phyloP scores from a whole-genome alignment of 2,797 vertebrate genomes.

The Mus minutoides region DNA sequence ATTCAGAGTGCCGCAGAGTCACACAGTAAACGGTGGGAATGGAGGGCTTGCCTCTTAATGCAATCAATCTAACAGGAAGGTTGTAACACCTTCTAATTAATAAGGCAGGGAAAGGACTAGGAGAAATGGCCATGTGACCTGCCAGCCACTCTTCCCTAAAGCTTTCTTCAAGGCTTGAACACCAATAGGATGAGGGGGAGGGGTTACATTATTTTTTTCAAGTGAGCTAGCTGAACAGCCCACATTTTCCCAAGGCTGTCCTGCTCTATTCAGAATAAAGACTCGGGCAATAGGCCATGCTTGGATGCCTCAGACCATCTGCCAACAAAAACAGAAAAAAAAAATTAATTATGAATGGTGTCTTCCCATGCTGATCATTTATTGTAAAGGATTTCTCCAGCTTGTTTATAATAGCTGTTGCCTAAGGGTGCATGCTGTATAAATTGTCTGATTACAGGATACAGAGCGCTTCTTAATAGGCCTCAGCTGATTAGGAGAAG shows the following conservation, averaged over 20 bases:
- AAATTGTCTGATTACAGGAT: constrained; percentile 98
- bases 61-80: background rate
- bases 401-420: constrained; percentile 90
- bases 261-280: constrained; percentile 82
- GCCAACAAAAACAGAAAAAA: constrained; percentile 86
- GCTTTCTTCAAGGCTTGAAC: constrained; percentile 29
- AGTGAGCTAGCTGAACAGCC: constrained; percentile 64
- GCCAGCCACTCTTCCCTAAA: constrained; percentile 10
- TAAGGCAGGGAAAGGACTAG: background rate
- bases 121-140: background rate
- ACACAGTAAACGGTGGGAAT: background rate
- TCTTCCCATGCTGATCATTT: constrained; percentile 90
- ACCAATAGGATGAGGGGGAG: background rate
- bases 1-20: background rate
- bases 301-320: constrained; percentile 87
- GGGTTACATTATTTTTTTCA: constrained; percentile 61
- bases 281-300: constrained; percentile 81
- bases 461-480: constrained; percentile 91
- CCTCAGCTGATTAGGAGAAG: constrained; percentile 95
- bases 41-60: background rate
- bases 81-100: constrained; percentile 49
- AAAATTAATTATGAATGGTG: constrained; percentile 89
- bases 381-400: constrained; percentile 93
- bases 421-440: constrained; percentile 90
- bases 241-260: constrained; percentile 72